Evolutionary conservation across 1,140 invertebrate species (phyloP), one percentile per base, ranked within the genome.

Genomic region (Saccostrea cuccullata): DNA sequence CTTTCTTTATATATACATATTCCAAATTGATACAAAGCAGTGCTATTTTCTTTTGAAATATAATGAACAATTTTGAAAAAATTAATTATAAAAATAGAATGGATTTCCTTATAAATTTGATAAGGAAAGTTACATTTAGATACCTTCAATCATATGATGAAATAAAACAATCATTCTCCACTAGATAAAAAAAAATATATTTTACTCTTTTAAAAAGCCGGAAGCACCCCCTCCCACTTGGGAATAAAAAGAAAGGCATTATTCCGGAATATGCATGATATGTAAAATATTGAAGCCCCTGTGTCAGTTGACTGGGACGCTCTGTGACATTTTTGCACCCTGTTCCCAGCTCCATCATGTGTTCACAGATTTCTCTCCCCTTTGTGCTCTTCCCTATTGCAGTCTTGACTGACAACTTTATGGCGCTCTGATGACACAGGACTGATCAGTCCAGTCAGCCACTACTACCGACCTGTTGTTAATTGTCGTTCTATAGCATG

Each of bases 291-390:
- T 20, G 60, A 20, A n/a, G 70, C 26, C 30, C 36, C 67, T 30
- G 8, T 77, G 70, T 23, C 70, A 77, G 23, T 11, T 77, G 23
- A 30, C 70, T 15, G 11, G 26, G 26, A 26, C 70, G 26, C 23
- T 73, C 23, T 15, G 5, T 77, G 70, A 77, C 70, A 77, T 30
- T 77, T 26, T 77, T 30, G 60, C 70, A 77, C 70, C 30, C 15
- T 77, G 70, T 77, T 77, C 70, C 70, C 70, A 77, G 70, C 26
- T 77, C 30, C 70, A 77, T 77, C 15, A 77, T 77, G 26, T 77
- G 70, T 77, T 77, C 70, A 30, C 70, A 77, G 70, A 26, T 77
- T 64, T 77, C 30, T 77, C 70, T 77, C 70, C 70, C 70, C 70
- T 77, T 77, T 77, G 70, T 77, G 70, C 26, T 77, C 70, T 30